Conservation (phyloP, 2,797 vertebrate genomes). For the Hoplostethus atlanticus region DNA sequence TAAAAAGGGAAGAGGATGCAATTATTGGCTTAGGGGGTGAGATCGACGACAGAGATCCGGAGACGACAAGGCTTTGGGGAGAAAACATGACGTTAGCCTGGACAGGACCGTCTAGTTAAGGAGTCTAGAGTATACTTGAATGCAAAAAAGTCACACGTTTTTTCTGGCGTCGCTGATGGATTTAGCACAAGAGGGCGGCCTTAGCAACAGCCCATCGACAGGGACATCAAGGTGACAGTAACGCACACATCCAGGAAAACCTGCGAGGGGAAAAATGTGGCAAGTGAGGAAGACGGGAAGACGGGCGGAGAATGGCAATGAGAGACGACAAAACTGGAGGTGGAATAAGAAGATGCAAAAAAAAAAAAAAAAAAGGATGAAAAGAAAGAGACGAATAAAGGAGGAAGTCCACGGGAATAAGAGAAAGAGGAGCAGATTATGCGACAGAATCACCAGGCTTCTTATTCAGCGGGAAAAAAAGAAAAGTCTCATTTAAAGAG, state of each 20-base stretch:
- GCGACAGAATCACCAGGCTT: constrained; percentile 45
- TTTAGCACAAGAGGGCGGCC: constrained; percentile 11
- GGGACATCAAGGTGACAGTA: constrained; percentile 53
- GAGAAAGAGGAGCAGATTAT: constrained; percentile 30
- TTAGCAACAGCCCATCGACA: constrained; percentile 25
- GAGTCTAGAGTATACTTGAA: neutral
- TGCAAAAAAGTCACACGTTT: neutral
- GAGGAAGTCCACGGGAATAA: constrained; percentile 44
- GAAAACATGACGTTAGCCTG: neutral
- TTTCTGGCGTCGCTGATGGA: constrained; percentile 13
- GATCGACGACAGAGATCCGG: constrained; percentile 35
- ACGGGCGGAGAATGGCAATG: constrained; percentile 56
- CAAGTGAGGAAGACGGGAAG: constrained; percentile 50
- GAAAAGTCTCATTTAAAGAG: constrained; percentile 36
- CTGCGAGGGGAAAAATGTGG: constrained; percentile 44
- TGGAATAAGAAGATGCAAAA: constrained; percentile 32
- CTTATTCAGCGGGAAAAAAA: constrained; percentile 23
- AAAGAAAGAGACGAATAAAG: constrained; percentile 23
- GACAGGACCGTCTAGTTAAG: neutral
- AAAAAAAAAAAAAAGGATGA: constrained; percentile 12
- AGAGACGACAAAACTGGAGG: constrained; percentile 27
- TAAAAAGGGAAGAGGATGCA: constrained; percentile 55
- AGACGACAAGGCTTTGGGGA: constrained; percentile 24
- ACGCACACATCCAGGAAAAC: constrained; percentile 42
- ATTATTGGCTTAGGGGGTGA: constrained; percentile 38